These are phyloP conservation scores for Galerucella pusilla DNA, from an alignment of 2,888 invertebrate species.

Conservation along the genomic window DNA sequence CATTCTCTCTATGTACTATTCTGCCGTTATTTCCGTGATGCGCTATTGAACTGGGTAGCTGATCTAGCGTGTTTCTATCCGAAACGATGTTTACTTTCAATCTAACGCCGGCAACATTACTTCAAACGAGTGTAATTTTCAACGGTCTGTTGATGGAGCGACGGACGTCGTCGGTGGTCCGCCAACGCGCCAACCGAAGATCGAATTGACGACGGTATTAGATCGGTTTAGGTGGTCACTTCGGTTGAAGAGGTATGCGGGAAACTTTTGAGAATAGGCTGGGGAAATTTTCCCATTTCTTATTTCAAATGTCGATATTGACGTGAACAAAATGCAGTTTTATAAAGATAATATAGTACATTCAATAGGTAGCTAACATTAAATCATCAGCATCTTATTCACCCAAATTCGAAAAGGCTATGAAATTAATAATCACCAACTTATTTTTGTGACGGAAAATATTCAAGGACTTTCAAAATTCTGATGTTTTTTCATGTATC, in stretches of 20 bases:
- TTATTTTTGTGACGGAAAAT: too few relatives aligned
- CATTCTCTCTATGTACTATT: not conserved
- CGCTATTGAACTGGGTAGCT: constrained; percentile 27
- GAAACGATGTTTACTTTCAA: constrained; percentile 47
- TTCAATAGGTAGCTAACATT: too few relatives aligned
- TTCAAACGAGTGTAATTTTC: constrained; percentile 47
- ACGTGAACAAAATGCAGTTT: too few relatives aligned
- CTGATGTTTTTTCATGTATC: too few relatives aligned
- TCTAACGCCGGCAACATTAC: constrained; percentile 45
- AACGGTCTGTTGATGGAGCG: constrained; percentile 39
- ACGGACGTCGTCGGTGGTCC: constrained; percentile 12
- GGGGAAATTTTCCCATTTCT: not conserved
- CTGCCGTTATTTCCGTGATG: constrained; percentile 24
- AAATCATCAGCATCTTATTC: too few relatives aligned
- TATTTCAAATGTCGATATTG: too few relatives aligned
- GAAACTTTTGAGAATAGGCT: not conserved
- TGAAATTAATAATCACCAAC: too few relatives aligned
- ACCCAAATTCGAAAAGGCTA: too few relatives aligned
- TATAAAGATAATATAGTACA: too few relatives aligned
- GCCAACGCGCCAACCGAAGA: constrained; percentile 24
- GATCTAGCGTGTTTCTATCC: constrained; percentile 38
- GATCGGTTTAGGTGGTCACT: constrained; percentile 46
- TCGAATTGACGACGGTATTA: constrained; percentile 46
- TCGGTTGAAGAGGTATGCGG: constrained; percentile 37
- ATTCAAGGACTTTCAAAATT: too few relatives aligned